Percentiles rank a stretch among this genome's conserved stretches.
Conservation (phyloP, 1,140 invertebrate genomes). For the Parasteatoda tepidariorum region DNA sequence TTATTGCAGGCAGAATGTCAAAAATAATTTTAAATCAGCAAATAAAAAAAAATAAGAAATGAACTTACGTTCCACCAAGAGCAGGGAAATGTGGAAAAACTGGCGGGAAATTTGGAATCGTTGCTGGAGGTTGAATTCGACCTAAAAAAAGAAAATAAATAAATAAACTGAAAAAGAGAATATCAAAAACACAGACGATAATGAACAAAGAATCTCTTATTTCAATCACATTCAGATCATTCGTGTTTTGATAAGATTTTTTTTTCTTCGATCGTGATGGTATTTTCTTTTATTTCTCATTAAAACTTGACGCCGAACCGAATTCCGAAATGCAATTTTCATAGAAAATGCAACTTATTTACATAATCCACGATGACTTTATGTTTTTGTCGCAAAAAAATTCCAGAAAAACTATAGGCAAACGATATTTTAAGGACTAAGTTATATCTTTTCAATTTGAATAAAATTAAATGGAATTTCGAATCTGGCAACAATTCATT, state of each 20-base stretch:
- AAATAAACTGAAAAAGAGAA: neutral
- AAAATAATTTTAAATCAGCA: too few species aligned
- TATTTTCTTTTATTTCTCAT: constrained; percentile 22
- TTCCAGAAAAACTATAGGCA: neutral
- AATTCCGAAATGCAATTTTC: constrained; percentile 21
- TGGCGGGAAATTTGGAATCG: constrained; percentile 57
- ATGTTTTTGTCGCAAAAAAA: constrained; percentile 3
- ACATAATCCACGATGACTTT: constrained; percentile 23
- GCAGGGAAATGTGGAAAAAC: constrained; percentile 60
- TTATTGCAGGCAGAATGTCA: too few species aligned
- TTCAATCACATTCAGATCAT: neutral
- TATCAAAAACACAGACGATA: neutral
- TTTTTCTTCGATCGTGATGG: neutral
- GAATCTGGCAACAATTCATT: constrained; percentile 32
- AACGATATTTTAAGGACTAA: constrained; percentile 45
- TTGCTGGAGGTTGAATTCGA: constrained; percentile 54
- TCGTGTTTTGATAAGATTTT: neutral
- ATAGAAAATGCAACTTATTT: constrained; percentile 30
- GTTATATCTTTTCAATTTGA: constrained; percentile 42
- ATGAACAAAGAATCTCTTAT: too few species aligned
- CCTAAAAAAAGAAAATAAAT: constrained; percentile 39
- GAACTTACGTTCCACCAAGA: constrained; percentile 56
- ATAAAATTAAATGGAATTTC: constrained; percentile 39
- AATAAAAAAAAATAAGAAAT: neutral
- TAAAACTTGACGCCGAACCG: constrained; percentile 9